phyloP scores from a whole-genome alignment of 2,888 invertebrate genomes.

The Abrostola tripartita region DNA sequence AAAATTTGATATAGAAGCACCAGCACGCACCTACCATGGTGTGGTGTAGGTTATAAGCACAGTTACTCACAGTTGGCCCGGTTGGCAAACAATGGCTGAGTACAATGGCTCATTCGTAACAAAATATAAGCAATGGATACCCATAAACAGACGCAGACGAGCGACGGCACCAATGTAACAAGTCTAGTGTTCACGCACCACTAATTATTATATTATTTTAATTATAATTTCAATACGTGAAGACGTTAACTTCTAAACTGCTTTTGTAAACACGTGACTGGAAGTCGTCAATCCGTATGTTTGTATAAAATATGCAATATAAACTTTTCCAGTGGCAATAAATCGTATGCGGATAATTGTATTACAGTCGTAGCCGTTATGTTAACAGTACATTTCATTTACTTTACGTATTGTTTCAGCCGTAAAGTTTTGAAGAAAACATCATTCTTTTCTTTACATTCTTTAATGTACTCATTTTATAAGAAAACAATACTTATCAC shows the following conservation, averaged over 20 bases:
- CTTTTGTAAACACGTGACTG: constrained; percentile 11
- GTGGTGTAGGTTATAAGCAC: constrained; percentile 51
- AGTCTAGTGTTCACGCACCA: not conserved
- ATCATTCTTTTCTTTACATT: too few species aligned
- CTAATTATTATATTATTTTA: constrained; percentile 15
- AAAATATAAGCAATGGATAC: constrained; percentile 70
- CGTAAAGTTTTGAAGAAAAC: constrained; percentile 1
- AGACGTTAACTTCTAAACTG: constrained; percentile 6
- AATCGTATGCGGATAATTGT: constrained; percentile 12
- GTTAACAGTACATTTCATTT: constrained; percentile 5
- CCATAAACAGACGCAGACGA: constrained; percentile 39
- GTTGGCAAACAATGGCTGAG: constrained; percentile 68
- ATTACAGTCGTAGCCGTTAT: constrained; percentile 6
- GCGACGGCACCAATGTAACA: constrained; percentile 12
- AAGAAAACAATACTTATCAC: too few species aligned
- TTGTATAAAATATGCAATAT: constrained; percentile 21
- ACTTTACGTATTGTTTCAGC: not conserved
- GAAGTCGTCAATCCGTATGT: constrained; percentile 14
- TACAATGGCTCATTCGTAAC: constrained; percentile 71
- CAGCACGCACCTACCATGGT: constrained; percentile 17
- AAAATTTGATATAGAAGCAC: constrained; percentile 23
- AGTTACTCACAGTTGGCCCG: constrained; percentile 56
- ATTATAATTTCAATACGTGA: constrained; percentile 4
- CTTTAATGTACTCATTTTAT: too few species aligned
- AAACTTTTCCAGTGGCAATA: constrained; percentile 22